phyloP scores from a whole-genome alignment of 1,140 invertebrate species.

The Drosophila rufa region DNA sequence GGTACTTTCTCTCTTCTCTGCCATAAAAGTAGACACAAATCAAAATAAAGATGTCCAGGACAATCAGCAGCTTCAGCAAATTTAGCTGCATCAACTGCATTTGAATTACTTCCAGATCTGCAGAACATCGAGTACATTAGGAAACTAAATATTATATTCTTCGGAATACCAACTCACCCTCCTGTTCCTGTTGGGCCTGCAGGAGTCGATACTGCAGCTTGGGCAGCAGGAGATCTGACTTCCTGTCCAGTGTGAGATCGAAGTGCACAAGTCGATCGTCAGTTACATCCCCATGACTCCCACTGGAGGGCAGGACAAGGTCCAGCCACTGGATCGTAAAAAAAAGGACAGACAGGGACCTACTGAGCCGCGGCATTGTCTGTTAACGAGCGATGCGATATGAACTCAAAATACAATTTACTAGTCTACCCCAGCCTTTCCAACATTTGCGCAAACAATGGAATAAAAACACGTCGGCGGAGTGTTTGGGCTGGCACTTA shows the following conservation, averaged over 20 bases:
- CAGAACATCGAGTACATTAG: neutral
- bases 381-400: neutral
- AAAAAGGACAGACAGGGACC: neutral
- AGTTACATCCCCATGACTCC: neutral
- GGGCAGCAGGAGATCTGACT: neutral
- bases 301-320: neutral
- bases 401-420: no score
- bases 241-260: neutral
- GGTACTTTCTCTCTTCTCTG: neutral
- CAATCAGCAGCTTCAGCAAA: slow-evolving; percentile 56
- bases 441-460: slow-evolving; percentile 56
- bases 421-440: neutral
- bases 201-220: slow-evolving; percentile 27
- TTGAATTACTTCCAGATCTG: slow-evolving; percentile 27
- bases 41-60: slow-evolving; percentile 44
- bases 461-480: neutral
- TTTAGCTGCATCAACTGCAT: slow-evolving; percentile 66
- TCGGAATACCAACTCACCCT: slow-evolving; percentile 24
- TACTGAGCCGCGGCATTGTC: slow-evolving; percentile 18
- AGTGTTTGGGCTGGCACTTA: neutral
- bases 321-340: neutral
- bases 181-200: slow-evolving; percentile 2
- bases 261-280: neutral
- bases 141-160: neutral
- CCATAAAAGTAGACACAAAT: slow-evolving; percentile 31